Base-by-base conservation (phyloP, 2,888 invertebrate species). In the Trypoxylon attenuatum region DNA sequence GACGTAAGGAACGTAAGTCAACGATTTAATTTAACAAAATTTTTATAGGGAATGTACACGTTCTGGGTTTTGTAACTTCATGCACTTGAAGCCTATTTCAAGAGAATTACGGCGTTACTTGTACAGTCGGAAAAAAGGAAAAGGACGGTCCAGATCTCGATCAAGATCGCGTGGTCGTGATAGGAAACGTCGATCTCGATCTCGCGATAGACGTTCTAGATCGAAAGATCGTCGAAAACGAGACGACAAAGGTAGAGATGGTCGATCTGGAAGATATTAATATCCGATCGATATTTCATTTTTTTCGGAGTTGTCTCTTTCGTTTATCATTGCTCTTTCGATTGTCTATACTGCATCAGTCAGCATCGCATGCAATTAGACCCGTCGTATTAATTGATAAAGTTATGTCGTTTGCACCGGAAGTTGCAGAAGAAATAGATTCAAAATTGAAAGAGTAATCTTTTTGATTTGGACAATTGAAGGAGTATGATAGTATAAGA, bases 61-160 rank as follows among this genome's bases (percentile, higher is more conserved):
- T 57, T 98, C 98, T 79, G 99, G 99, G 29, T 99, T 99, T 89
- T 99, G 99, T 88, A 99, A 99, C 89, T 99, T 99, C 89, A 99
- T 99, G 99, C 99, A 99, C 86, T 90, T 99, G 87, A 99, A 99
- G 85, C 99, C 99, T 8, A 99, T 99, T 80, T 98, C 98, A 0
- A 90, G 98, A 69, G 98, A 98, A 86, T 88, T 99, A 57, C 90
- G 98, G 71, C 92, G 97, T 88, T 92, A 94, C 87, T 85, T 94
- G 80, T 93, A 94, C 88, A 92, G 94, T 46, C 90, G 94, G 10
- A 91, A 94, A 70, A 89, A 91, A 72, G 88, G 86, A 1, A 82
- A 84, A 70, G 84, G 87, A 29, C 88, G 91, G 67, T 91, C 92
- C 22, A 89, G 91, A 69, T 92, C 92, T 1, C 89, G 91, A 46